A percentile compares a stretch with the other conserved stretches of the same genome.
Conservation (phyloP, 2,797 vertebrate genomes). For the Lepilemur ruficaudatus region DNA sequence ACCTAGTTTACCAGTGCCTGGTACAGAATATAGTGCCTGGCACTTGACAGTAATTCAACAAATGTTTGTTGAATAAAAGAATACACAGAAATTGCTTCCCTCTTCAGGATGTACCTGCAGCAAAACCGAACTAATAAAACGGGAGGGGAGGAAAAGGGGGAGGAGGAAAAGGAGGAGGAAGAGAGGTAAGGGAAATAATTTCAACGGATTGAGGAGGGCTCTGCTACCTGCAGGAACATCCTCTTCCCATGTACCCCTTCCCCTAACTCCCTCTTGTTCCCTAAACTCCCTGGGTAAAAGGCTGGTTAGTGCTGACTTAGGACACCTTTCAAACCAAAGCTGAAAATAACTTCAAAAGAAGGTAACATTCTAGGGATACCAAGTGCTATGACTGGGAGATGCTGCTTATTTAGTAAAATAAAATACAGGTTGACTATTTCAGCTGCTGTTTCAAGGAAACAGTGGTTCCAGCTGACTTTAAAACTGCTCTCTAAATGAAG, state of each 20-base stretch:
- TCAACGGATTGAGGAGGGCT: neutral
- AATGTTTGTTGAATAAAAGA: neutral
- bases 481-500: conserved; percentile 33
- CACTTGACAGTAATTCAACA: neutral
- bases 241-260: neutral
- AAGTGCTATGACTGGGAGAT: neutral
- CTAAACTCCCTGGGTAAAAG: neutral
- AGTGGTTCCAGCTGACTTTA: conserved; percentile 6
- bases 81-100: neutral
- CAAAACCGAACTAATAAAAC: neutral
- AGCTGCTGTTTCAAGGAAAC: neutral
- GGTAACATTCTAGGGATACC: neutral
- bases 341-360: conserved; percentile 49
- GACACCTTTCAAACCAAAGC: neutral
- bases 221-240: neutral
- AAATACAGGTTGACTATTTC: neutral
- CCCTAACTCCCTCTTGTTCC: neutral
- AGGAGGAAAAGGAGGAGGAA: neutral
- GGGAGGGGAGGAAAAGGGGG: neutral
- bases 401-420: conserved; percentile 14
- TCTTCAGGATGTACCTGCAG: neutral
- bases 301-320: neutral
- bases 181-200: neutral
- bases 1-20: neutral
- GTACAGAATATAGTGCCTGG: neutral